Evolutionary conservation across 2,797 vertebrate genomes (phyloP), one percentile per base, ranked within the genome.

Genomic region (Diplodus sargus): DNA sequence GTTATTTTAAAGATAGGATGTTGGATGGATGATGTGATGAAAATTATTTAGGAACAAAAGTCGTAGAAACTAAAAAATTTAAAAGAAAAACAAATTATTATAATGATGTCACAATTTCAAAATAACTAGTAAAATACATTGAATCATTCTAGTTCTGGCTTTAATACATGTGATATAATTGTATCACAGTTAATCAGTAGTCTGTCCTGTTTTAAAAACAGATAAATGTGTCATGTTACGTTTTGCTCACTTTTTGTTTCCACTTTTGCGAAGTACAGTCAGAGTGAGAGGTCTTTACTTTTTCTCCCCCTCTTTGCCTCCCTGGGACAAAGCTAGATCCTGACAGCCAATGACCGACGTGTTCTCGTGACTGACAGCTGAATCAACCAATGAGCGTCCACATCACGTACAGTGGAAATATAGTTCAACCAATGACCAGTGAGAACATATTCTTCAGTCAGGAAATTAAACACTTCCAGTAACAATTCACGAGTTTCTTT

Each of bases 351-450:
- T 74, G 30, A 64, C 13, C 20, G 3, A 4, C 18, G 8, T 20
- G 2, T 2, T 20, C 48, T 0, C 0, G 1, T 78, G 87, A 90
- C 3, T 84, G 90, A 81, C 88, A 85, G 76, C 15, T 42, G 0
- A 1, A 18, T 20, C 13, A 2, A 60, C 85, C 81, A 92, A 90
- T 91, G 7, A 5, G 2, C n/a, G 63, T 22, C 13, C 23, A 76
- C 56, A 78, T 75, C 78, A 78, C 63, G 78, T 66, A 45, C 34
- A 0, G 12, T 10, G 61, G 11, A 6, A 69, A 12, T 1, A 14
- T 0, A 7, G 17, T 15, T 25, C 23, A 42, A 20, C 85, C 75
- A 80, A 76, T 71, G 1, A n/a, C 3, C 3, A 1, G 1, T 0
- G 1, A 63, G 61, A 2, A 3, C 4, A 4, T 5, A 1, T 39